Base-by-base conservation (phyloP, 2,113 vertebrate species). In the Mola mola region DNA sequence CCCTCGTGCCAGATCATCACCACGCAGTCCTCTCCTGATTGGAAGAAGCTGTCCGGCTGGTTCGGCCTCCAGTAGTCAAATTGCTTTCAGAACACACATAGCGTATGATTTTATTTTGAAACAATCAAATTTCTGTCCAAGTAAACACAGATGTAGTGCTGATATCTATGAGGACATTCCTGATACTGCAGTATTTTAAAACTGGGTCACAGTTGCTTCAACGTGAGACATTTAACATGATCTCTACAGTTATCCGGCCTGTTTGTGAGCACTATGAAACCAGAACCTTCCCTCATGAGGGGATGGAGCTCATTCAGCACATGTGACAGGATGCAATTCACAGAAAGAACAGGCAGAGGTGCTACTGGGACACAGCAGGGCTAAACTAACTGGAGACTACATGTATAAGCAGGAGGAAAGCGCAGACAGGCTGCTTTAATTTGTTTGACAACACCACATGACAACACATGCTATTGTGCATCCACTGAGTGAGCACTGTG, bases 41-140 rank as follows among this genome's bases (percentile, higher is more conserved):
- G 95, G 92, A 98, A 98, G 89, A 98, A 98, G 80, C 94, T 98
- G 80, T 98, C 97, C 0, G 97, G 97, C 78, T 98, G 97, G 86
- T 95, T 95, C 17, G 93, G 94, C 43, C 97, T 91, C 97, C 97
- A 98, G 87, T 96, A 93, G 69, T 98, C 96, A 65, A 95, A 98
- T 97, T 98, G 97, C 97, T 98, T 81, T 49, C 36, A 69, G 31
- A n/a, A n/a, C n/a, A n/a, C n/a, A n/a, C n/a, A n/a, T n/a, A n/a
- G n/a, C n/a, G n/a, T n/a, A n/a, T n/a, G n/a, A n/a, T n/a, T n/a
- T n/a, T n/a, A n/a, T n/a, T n/a, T n/a, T n/a, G n/a, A n/a, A n/a
- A n/a, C n/a, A n/a, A n/a, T n/a, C n/a, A n/a, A n/a, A n/a, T n/a
- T n/a, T n/a, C n/a, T n/a, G n/a, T n/a, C n/a, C n/a, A n/a, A n/a